These are phyloP conservation scores for Eunapius fragilis DNA, from an alignment of 37 sponge, comb jelly and placozoan species.

Conservation along the genomic window DNA sequence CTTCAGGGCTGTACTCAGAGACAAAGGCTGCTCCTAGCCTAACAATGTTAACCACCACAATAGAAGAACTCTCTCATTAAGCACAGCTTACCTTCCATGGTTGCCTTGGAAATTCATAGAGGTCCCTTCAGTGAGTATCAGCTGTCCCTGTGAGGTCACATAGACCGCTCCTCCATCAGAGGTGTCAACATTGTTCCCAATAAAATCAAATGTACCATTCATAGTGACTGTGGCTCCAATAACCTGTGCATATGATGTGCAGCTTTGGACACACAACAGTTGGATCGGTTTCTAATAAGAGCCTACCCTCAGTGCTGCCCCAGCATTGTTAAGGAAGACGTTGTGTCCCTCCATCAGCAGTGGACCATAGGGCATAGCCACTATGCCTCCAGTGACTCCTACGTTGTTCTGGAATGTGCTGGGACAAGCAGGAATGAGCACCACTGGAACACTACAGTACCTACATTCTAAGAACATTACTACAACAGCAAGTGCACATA, in stretches of 20 bases:
- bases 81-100: background rate
- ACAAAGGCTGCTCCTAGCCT: conserved; percentile 49
- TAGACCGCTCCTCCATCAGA: conserved; percentile 37
- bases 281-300: background rate
- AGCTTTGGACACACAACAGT: background rate
- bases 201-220: conserved; percentile 12
- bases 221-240: conserved; percentile 17
- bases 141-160: conserved; percentile 33
- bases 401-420: conserved; percentile 13
- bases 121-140: conserved; percentile 25
- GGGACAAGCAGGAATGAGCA: background rate
- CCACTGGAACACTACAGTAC: too few relatives aligned
- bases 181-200: conserved; percentile 7
- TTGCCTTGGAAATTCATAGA: background rate
- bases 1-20: background rate
- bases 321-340: background rate
- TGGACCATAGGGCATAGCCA: conserved; percentile 3
- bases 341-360: background rate
- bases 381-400: background rate
- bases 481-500: too few relatives aligned
- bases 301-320: conserved; percentile 20
- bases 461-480: too few relatives aligned
- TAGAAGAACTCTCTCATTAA: too few relatives aligned
- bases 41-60: background rate
- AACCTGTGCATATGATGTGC: conserved; percentile 5